These are phyloP conservation scores for Anhinga anhinga DNA, from an alignment of 2,113 vertebrate species.

Conservation along the genomic window DNA sequence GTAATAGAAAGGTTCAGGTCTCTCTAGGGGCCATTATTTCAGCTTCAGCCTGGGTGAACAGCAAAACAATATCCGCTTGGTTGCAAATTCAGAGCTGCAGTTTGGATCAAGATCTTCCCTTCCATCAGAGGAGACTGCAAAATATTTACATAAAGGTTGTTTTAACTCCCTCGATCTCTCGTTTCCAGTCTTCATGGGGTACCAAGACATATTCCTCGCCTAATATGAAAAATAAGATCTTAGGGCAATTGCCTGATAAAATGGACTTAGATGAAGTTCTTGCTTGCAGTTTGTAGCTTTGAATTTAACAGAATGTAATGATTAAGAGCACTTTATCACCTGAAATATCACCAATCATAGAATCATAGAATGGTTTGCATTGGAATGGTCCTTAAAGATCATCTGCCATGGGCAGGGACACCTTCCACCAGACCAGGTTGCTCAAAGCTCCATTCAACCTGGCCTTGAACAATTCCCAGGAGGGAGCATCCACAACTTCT, in stretches of 20 bases:
- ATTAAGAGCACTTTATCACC: background rate
- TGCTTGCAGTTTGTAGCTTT: background rate
- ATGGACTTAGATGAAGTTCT: background rate
- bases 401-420: no score
- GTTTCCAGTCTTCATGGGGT: background rate
- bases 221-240: background rate
- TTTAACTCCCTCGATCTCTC: background rate
- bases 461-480: no score
- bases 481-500: no score
- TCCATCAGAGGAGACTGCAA: background rate
- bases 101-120: background rate
- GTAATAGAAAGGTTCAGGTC: background rate
- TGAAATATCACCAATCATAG: background rate
- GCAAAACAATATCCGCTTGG: rapidly evolving
- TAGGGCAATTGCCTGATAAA: background rate
- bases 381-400: no score
- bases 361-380: no score
- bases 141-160: background rate
- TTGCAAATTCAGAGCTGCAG: background rate
- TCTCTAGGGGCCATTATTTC: background rate
- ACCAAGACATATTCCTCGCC: background rate
- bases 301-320: background rate
- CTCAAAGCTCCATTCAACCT: no score
- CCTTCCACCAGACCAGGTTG: no score
- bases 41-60: background rate